Evolutionary conservation across 2,888 invertebrate genomes (phyloP), one percentile per base, ranked within the genome.

Genomic region (Abrostola triplasia): DNA sequence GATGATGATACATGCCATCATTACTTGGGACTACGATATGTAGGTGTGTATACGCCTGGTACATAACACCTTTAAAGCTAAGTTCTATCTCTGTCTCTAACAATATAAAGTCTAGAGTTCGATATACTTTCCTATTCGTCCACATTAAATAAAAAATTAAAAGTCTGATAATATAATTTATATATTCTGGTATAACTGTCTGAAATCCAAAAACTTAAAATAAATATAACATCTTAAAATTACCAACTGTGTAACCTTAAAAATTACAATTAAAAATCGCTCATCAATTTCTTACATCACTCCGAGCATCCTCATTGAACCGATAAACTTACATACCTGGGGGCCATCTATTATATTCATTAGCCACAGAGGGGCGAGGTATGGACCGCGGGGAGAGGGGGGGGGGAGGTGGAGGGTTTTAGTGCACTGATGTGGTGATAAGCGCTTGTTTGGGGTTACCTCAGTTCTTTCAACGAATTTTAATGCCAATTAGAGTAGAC

Each of bases 401-500:
- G 75, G 57, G 56, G 49, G 59, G 61, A 68, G 24, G 9, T 13
- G 12, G 70, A 77, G 79, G 85, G 84, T 79, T 74, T 85, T 82
- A 83, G 84, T 80, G 78, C 86, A 89, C 83, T 87, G 91, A 91
- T 91, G 92, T 90, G 92, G 73, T 80, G 92, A 90, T 92, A 92
- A 92, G 90, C 92, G 86, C 86, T 88, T 90, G 88, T 92, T 91
- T 90, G 90, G 90, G 91, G 85, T 84, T 87, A 90, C 92, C 92
- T 88, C 90, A 89, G 84, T 92, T 92, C 90, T 91, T 91, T 91
- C 86, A 77, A 67, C 84, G 79, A 85, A 85, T 90, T 89, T 90
- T 90, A 90, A 91, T 93, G 92, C 94, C 93, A 94, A 94, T 94
- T 94, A 94, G 89, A 88, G 85, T 84, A 89, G 88, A 91, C 92